Base-by-base conservation (phyloP, 64 coral and sea anemone species). In the Montipora sp. region DNA sequence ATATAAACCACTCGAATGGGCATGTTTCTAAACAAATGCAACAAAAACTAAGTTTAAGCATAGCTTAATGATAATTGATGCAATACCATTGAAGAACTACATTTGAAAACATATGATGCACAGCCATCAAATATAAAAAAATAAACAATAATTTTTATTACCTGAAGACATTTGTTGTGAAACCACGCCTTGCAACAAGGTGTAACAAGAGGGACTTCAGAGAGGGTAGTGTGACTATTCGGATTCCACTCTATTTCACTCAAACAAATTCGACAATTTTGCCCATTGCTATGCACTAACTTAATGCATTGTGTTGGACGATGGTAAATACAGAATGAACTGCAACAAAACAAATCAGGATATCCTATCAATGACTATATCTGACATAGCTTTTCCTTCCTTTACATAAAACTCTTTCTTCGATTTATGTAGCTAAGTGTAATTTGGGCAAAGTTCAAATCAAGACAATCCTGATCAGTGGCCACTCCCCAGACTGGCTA, bases 141-240 rank as follows among this genome's bases (percentile, higher is more conserved):
- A 57, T 57, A 6, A 57, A 8, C 0, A 11, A 3, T 8, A 57
- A 57, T 8, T 8, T 57, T 57, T 9, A 71, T 71, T 91, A 98
- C 96, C 94, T 98, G 96, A 53, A 98, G 48, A 72, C 96, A 98
- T 4, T 70, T 77, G 53, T 86, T 93, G 44, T 95, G 96, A 59
- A 98, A 95, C 90, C 90, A 89, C 10, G 83, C n/a, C 59, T 85
- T 98, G 84, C 96, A 98, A 66, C 96, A 98, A 47, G 96, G 96
- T 22, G 91, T 87, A 5, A 75, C 88, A 8, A 98, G 71, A 44
- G 80, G 87, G 10, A 91, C 59, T 3, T 65, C 44, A 70, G 46
- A 45, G 24, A 83, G 80, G 15, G 48, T 27, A 11, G 45, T 79
- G 27, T 90, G 47, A 71, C 61, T 71, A 19, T 85, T 36, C 36